Conservation (phyloP, 2,113 vertebrate genomes). For the Podocnemis expansa region DNA sequence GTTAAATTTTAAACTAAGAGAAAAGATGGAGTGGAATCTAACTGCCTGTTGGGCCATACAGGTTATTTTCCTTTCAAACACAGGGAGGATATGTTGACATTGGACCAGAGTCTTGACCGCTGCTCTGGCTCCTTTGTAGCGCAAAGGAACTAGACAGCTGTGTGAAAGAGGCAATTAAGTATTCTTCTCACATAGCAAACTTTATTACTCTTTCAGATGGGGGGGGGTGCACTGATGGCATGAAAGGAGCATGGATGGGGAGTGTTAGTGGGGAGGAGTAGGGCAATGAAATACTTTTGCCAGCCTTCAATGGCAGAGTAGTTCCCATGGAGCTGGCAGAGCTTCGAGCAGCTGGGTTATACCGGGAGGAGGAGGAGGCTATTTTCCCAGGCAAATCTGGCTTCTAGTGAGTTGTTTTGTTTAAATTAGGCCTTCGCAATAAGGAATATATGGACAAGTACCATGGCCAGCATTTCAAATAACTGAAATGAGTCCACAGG, state of each 20-base stretch:
- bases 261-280: background rate
- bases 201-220: background rate
- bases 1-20: background rate
- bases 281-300: background rate
- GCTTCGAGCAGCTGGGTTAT: background rate
- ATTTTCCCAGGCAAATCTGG: background rate
- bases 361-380: background rate
- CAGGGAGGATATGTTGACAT: background rate
- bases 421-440: background rate
- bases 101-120: background rate
- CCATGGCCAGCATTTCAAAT: background rate
- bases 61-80: background rate
- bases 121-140: background rate
- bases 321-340: background rate
- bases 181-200: background rate
- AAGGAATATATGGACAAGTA: background rate
- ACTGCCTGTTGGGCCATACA: fast-evolving
- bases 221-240: background rate
- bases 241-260: background rate
- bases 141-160: fast-evolving
- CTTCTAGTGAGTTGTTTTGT: background rate
- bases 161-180: fast-evolving
- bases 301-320: background rate
- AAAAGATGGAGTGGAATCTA: background rate
- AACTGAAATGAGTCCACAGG: background rate